Evolutionary conservation across 2,888 invertebrate species (phyloP).

Genomic region (Drosophila austrosaltans): DNA sequence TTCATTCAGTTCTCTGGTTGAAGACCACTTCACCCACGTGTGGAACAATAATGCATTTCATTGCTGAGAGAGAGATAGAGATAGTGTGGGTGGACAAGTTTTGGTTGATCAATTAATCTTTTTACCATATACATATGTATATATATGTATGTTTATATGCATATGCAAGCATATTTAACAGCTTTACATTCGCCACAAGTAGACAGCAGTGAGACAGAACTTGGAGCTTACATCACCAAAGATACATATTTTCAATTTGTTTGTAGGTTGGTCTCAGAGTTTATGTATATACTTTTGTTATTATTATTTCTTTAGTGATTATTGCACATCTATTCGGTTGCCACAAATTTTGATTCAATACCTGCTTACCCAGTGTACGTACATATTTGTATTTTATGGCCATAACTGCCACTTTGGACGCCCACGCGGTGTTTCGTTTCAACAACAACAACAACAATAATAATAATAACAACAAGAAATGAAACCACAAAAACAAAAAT

Average conservation of each 20-base stretch:
- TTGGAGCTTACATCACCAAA: conserved; percentile 65
- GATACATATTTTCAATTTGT: conserved; percentile 45
- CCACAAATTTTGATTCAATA: conserved; percentile 60
- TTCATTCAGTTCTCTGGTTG: background rate
- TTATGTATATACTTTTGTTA: background rate
- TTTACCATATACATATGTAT: background rate
- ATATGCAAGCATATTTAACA: conserved; percentile 40
- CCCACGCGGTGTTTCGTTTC: conserved; percentile 54
- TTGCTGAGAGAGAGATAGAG: background rate
- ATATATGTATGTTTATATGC: conserved; percentile 8
- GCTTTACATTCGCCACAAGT: conserved; percentile 57
- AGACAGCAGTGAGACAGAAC: conserved; percentile 30
- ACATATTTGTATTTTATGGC: conserved; percentile 75
- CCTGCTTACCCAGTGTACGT: conserved; percentile 64
- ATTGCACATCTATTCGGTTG: conserved; percentile 64
- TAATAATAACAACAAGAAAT: conserved; percentile 12
- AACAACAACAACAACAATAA: conserved; percentile 16
- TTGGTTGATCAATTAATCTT: conserved; percentile 41
- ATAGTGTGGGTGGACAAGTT: conserved; percentile 70
- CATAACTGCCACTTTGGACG: conserved; percentile 75
- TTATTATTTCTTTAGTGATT: conserved; percentile 13
- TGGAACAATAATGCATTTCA: conserved; percentile 6
- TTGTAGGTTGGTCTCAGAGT: conserved; percentile 35
- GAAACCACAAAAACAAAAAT: conserved; percentile 15
- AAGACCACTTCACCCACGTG: conserved; percentile 11